Percentiles rank a stretch among this genome's conserved stretches.
Evolutionary conservation across 2,113 vertebrate species (phyloP).

Genomic region (Paramormyrops kingsleyae): DNA sequence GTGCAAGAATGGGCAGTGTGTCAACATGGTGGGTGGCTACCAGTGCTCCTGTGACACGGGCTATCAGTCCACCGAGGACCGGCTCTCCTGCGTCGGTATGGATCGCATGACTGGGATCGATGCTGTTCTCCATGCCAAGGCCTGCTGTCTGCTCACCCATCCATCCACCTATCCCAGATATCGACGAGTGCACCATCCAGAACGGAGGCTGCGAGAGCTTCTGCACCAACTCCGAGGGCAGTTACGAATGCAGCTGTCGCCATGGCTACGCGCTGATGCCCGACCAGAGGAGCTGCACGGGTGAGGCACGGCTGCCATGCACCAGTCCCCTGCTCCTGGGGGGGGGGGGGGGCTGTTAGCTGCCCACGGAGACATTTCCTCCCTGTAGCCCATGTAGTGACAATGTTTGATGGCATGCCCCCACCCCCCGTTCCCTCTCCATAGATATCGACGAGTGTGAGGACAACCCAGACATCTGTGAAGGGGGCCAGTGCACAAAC

Average conservation of each 20-base stretch:
- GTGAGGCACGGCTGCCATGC: conserved; percentile 51
- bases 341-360: background rate
- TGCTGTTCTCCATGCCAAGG: background rate
- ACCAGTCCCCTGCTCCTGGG: background rate
- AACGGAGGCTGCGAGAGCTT: conserved; percentile 92
- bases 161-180: conserved; percentile 44
- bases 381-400: background rate
- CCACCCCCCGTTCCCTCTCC: background rate
- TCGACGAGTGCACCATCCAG: conserved; percentile 87
- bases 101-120: background rate
- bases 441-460: conserved; percentile 86
- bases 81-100: conserved; percentile 79
- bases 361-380: background rate
- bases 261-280: conserved; percentile 91
- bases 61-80: conserved; percentile 79
- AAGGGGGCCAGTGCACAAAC: conserved; percentile 95
- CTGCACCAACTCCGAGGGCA: conserved; percentile 95
- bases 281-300: conserved; percentile 88
- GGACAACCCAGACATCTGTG: conserved; percentile 86
- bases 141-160: background rate
- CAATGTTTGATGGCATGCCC: background rate
- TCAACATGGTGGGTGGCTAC: conserved; percentile 92
- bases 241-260: conserved; percentile 94
- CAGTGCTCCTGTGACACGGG: conserved; percentile 89
- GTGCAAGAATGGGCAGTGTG: conserved; percentile 82